phyloP scores from a whole-genome alignment of 2,888 invertebrate species.

The Uloborus plumipes region DNA sequence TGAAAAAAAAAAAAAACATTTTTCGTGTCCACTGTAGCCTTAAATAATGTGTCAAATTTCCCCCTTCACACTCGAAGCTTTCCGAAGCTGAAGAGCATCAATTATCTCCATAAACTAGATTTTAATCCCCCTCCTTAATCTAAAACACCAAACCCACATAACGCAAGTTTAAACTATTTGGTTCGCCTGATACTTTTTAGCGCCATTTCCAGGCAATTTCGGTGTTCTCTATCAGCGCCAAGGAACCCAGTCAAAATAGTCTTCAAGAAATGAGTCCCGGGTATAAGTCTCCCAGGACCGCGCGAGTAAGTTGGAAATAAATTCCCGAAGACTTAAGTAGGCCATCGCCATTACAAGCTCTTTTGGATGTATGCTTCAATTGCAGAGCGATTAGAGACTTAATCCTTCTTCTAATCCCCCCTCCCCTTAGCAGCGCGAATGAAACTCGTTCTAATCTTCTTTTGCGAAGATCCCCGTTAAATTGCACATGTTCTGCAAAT shows the following conservation, averaged over 20 bases:
- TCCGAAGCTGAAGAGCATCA: neutral
- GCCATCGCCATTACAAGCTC: constrained; percentile 36
- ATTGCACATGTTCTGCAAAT: constrained; percentile 22
- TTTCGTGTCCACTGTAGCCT: neutral
- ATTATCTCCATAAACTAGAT: too few relatives aligned
- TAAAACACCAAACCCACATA: neutral
- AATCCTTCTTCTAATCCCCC: constrained; percentile 35
- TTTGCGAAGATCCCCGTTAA: constrained; percentile 31
- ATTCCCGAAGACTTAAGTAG: constrained; percentile 36
- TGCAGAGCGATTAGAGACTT: constrained; percentile 38
- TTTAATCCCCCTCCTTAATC: too few relatives aligned
- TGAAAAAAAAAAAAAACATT: too few relatives aligned
- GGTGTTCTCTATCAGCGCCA: neutral
- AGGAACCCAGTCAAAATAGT: too few relatives aligned
- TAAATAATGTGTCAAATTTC: neutral
- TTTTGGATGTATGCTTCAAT: constrained; percentile 20
- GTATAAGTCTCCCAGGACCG: constrained; percentile 27
- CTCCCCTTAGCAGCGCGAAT: constrained; percentile 13
- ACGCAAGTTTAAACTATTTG: constrained; percentile 9
- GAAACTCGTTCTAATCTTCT: constrained; percentile 7
- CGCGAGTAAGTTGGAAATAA: constrained; percentile 26
- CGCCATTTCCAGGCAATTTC: constrained; percentile 1
- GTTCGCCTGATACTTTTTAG: neutral
- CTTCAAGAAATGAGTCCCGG: too few relatives aligned
- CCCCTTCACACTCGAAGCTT: neutral